A percentile compares a stretch with the other conserved stretches of the same genome.
phyloP scores from a whole-genome alignment of 2,888 invertebrate species.

The Diploptera punctata region DNA sequence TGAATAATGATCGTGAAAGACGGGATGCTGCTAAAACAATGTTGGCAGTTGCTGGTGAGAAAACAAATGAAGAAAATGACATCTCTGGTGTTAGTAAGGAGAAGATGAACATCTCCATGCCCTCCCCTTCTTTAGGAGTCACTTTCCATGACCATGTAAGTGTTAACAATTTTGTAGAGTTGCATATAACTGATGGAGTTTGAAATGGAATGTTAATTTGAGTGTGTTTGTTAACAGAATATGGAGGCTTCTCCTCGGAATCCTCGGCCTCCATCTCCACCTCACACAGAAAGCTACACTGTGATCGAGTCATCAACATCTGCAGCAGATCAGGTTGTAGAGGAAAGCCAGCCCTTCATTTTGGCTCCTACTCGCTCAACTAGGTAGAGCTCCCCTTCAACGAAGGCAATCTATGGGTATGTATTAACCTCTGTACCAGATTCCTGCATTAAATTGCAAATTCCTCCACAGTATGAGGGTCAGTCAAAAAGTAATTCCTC shows the following conservation, averaged over 20 bases:
- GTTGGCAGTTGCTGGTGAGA: constrained; percentile 17
- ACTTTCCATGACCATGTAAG: constrained; percentile 20
- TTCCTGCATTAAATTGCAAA: too few relatives aligned
- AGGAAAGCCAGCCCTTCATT: constrained; percentile 63
- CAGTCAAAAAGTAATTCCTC: too few relatives aligned
- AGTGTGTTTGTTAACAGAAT: not conserved
- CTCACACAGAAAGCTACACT: constrained; percentile 19
- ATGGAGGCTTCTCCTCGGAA: constrained; percentile 11
- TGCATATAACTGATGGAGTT: not conserved
- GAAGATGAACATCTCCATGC: constrained; percentile 1
- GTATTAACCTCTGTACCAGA: too few relatives aligned
- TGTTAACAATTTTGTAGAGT: not conserved
- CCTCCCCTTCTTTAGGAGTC: not conserved
- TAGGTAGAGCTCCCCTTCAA: constrained; percentile 88
- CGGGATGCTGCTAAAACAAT: constrained; percentile 20
- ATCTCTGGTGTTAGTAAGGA: not conserved
- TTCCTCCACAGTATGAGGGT: too few relatives aligned
- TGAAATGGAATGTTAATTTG: not conserved
- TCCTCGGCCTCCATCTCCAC: constrained; percentile 23
- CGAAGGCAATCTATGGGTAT: constrained; percentile 86
- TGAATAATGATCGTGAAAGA: constrained; percentile 10
- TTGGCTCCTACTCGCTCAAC: constrained; percentile 94
- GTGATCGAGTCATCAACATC: constrained; percentile 22
- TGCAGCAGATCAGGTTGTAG: constrained; percentile 7
- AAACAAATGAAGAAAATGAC: not conserved